Base-by-base conservation (phyloP, 1,140 invertebrate genomes). In the Lordiphosa collinella region DNA sequence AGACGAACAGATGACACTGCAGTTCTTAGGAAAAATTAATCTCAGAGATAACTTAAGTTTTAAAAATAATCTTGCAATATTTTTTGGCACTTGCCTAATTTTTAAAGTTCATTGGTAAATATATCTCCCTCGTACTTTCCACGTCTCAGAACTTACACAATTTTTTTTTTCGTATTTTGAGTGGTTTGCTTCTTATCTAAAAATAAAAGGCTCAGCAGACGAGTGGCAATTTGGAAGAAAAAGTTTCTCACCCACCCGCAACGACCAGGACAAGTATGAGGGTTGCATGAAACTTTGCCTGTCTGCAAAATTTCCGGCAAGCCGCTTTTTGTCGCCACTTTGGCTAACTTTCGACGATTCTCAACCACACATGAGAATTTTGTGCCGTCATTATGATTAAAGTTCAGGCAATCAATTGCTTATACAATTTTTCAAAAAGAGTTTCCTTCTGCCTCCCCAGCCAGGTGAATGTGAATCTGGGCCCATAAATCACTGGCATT, bases 401-500 rank as follows among this genome's bases (percentile, higher is more conserved):
- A 53, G 38, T 58, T 37, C 48, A 29, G 36, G 56, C 65, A 56
- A 75, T 69, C 74, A 58, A 70, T 75, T 75, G 59, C 35, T 38
- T 34, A 43, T 55, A 40, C 57, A 55, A 50, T 34, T 25, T 25
- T 25, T 25, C 31, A 63, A 43, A 62, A 54, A 35, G 37, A 61
- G 54, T 37, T 35, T 58, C 18, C n/a, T 37, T 43, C 18, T 44
- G 55, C 13, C 31, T 52, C n/a, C 41, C 7, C 34, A 32, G 37
- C 48, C 64, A 68, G 64, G 64, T 68, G 60, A 63, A 52, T 51
- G 64, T 68, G 60, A 63, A 52, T 51, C 43, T 43, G 41, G 44
- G 13, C 60, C 43, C 65, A 79, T 79, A 79, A 79, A 75, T 80
- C 75, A 75, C 65, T 40, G 62, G 9, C n/a, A 18, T 50, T 50